A percentile compares a stretch with the other conserved stretches of the same genome.
Conservation (phyloP, 2,888 invertebrate genomes). For the Andrena dorsata region DNA sequence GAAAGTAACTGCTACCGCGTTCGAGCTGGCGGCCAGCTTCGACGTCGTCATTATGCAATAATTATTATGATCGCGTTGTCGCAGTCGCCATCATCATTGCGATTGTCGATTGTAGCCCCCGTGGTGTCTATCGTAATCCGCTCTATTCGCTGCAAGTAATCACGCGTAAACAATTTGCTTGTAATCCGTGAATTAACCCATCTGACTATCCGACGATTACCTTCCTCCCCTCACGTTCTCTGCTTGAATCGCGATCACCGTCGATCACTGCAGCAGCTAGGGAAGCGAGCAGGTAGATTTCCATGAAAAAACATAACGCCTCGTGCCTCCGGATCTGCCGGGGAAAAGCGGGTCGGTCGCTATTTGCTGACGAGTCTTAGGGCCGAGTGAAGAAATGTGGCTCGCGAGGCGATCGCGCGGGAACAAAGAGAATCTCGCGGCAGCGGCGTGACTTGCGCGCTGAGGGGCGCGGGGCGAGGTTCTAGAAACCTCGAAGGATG, state of each 20-base stretch:
- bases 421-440: slow-evolving; percentile 75
- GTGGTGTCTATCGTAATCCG: slow-evolving; percentile 60
- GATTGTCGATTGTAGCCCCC: slow-evolving; percentile 56
- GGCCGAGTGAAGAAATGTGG: slow-evolving; percentile 51
- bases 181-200: not conserved
- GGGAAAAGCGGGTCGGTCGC: slow-evolving; percentile 54
- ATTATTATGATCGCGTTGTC: slow-evolving; percentile 79
- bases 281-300: not conserved
- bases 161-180: slow-evolving; percentile 16
- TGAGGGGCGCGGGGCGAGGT: slow-evolving; percentile 62
- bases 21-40: slow-evolving; percentile 70
- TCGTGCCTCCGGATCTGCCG: not conserved
- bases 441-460: slow-evolving; percentile 71
- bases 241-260: not conserved
- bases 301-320: not conserved
- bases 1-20: slow-evolving; percentile 81
- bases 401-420: slow-evolving; percentile 34
- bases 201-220: not conserved
- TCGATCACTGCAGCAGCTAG: not conserved
- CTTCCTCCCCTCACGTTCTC: not conserved
- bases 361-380: slow-evolving; percentile 63
- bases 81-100: slow-evolving; percentile 65
- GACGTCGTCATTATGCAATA: slow-evolving; percentile 78
- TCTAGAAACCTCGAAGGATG: slow-evolving; percentile 74
- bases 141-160: slow-evolving; percentile 62